phyloP scores from a whole-genome alignment of 2,888 invertebrate genomes.

The Idaea biselata region DNA sequence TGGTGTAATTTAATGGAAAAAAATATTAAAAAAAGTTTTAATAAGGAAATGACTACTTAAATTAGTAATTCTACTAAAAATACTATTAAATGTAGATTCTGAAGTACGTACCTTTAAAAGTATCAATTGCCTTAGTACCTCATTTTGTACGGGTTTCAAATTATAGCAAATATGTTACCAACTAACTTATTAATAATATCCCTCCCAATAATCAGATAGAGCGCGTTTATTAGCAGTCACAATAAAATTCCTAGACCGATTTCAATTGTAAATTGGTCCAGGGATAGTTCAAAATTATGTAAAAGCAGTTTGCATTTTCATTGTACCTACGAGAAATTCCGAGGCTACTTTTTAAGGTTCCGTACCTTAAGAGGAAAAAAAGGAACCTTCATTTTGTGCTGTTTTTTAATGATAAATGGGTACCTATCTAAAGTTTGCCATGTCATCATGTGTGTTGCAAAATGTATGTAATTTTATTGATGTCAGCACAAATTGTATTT shows the following conservation, averaged over 20 bases:
- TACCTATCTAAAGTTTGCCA: background rate
- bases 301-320: background rate
- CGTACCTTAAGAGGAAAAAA: no score
- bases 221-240: background rate
- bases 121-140: background rate
- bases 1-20: no score
- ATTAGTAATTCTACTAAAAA: no score
- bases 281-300: background rate
- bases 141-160: background rate
- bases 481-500: background rate
- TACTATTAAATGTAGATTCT: background rate
- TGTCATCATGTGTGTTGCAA: background rate
- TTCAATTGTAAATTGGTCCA: background rate
- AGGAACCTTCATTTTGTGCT: no score
- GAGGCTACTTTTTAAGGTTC: no score
- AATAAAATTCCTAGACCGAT: background rate
- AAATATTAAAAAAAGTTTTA: no score
- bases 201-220: background rate
- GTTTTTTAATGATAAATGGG: no score
- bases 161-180: background rate
- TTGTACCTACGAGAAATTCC: no score
- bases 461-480: background rate
- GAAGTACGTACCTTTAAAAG: background rate
- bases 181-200: background rate
- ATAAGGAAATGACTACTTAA: no score